Percentiles rank a stretch among this genome's conserved stretches.
Conservation (phyloP, 2,113 vertebrate genomes). For the Parus major region DNA sequence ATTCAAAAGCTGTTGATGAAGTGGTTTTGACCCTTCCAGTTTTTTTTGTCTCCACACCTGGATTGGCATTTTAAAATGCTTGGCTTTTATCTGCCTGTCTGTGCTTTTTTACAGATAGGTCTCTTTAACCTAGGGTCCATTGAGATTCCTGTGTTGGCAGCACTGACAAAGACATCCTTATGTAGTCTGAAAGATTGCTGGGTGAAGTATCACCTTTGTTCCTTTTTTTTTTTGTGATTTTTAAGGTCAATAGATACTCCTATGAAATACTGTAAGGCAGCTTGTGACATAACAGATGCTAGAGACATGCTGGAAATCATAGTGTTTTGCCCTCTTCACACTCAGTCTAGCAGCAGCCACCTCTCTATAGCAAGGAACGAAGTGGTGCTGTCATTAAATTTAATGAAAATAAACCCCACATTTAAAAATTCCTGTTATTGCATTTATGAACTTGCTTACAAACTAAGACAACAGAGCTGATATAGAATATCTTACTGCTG, state of each 20-base stretch:
- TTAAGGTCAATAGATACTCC: not conserved
- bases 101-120: not conserved
- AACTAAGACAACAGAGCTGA: not conserved
- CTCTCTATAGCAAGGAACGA: not conserved
- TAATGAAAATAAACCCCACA: not conserved
- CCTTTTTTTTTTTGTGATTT: not conserved
- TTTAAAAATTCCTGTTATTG: not conserved
- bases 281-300: not conserved
- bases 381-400: not conserved
- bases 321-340: not conserved
- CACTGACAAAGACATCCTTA: not conserved
- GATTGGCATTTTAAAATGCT: not conserved
- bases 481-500: not conserved
- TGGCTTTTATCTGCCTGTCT: not conserved
- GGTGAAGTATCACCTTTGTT: not conserved
- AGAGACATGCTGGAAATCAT: not conserved
- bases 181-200: not conserved
- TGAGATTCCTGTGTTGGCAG: accelerated
- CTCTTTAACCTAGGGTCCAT: not conserved
- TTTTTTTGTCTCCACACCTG: not conserved
- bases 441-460: not conserved
- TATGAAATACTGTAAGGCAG: not conserved
- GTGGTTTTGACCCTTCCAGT: not conserved
- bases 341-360: not conserved
- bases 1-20: not conserved